phyloP scores from a whole-genome alignment of 2,113 vertebrate genomes.

The Brachyhypopomus occidentalis region DNA sequence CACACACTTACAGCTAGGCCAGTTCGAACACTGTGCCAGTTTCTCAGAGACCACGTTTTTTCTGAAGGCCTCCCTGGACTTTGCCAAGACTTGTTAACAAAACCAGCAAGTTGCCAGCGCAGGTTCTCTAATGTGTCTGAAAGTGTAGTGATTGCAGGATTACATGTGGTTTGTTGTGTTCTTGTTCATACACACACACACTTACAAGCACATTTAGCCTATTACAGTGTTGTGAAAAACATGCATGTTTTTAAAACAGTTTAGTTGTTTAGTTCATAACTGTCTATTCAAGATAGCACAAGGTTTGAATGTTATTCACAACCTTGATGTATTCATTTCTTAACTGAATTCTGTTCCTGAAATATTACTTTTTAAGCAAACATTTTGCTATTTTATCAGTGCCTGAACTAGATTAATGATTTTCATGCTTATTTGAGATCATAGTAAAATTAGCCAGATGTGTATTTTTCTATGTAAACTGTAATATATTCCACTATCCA shows the following conservation, averaged over 20 bases:
- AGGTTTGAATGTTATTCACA: not conserved
- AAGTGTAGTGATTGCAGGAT: constrained; percentile 1
- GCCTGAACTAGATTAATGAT: not conserved
- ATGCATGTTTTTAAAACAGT: not conserved
- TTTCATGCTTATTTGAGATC: constrained; percentile 6
- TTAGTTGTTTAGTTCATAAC: not conserved
- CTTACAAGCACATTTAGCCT: not conserved
- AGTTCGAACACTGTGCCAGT: not conserved
- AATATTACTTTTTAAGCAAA: not conserved
- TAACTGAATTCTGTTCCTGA: not conserved
- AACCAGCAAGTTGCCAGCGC: not conserved
- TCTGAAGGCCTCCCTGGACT: not conserved
- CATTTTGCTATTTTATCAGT: not conserved
- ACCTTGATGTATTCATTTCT: not conserved
- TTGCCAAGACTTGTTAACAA: not conserved
- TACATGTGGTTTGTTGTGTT: not conserved
- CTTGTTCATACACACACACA: not conserved
- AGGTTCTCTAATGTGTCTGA: not conserved
- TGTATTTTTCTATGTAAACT: constrained; percentile 53
- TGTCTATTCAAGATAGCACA: constrained; percentile 23
- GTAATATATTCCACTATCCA: constrained; percentile 54
- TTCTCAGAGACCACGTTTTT: not conserved
- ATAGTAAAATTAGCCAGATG: constrained; percentile 11
- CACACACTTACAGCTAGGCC: not conserved
- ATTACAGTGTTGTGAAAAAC: not conserved